phyloP scores from a whole-genome alignment of 1,140 invertebrate genomes.

The Proctacanthus coquilletti region DNA sequence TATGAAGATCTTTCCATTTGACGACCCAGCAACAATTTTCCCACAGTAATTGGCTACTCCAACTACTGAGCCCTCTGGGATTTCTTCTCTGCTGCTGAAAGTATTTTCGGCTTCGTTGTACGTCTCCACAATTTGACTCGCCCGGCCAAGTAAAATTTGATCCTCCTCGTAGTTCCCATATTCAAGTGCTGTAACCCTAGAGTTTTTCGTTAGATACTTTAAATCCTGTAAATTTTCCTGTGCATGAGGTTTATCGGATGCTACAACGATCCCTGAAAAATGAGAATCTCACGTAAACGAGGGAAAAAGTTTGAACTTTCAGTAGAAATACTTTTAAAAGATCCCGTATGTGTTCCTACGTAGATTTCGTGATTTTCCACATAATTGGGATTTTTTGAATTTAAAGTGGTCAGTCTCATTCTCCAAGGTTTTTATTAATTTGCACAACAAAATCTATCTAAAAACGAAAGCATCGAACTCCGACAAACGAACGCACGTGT shows the following conservation, averaged over 20 bases:
- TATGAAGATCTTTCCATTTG: conserved; percentile 16
- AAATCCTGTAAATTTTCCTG: conserved; percentile 33
- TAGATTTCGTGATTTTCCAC: conserved; percentile 23
- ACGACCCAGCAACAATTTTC: conserved; percentile 20
- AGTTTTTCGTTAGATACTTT: conserved; percentile 33
- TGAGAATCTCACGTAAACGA: conserved; percentile 1
- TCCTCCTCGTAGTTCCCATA: conserved; percentile 51
- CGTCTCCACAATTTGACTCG: conserved; percentile 15
- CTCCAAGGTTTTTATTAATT: conserved; percentile 1
- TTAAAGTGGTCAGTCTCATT: conserved; percentile 28
- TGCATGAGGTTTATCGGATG: conserved; percentile 14
- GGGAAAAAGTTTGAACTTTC: conserved; percentile 9
- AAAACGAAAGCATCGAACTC: too few species aligned
- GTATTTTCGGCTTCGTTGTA: conserved; percentile 10
- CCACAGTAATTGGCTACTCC: conserved; percentile 21
- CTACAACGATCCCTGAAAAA: conserved; percentile 15
- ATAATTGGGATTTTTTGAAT: conserved; percentile 22
- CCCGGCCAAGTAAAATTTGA: conserved; percentile 46
- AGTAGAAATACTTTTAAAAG: conserved; percentile 31
- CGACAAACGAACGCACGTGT: too few species aligned
- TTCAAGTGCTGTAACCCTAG: conserved; percentile 43
- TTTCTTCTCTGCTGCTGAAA: conserved; percentile 6
- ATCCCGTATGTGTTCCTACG: conserved; percentile 28
- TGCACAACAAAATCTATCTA: too few species aligned
- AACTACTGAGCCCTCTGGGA: conserved; percentile 17